Evolutionary conservation across 2,113 vertebrate species (phyloP).

Genomic region (Tautogolabrus adspersus): DNA sequence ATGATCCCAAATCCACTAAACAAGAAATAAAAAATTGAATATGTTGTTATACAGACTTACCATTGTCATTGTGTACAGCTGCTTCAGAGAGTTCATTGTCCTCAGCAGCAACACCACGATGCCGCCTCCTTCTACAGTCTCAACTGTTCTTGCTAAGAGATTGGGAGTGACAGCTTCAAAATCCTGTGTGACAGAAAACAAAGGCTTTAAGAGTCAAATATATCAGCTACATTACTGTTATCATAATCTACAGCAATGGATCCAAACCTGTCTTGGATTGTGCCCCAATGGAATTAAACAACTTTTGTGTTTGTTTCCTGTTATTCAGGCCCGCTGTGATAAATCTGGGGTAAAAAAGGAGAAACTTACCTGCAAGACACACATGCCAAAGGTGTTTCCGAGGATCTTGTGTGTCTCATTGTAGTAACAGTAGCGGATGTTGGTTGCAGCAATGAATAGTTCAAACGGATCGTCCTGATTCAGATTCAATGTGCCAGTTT

Average conservation of each 20-base stretch:
- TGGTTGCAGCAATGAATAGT: constrained; percentile 95
- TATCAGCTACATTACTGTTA: background rate
- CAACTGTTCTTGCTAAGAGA: constrained; percentile 93
- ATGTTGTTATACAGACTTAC: constrained; percentile 68
- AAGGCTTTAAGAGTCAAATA: background rate
- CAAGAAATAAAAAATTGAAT: background rate
- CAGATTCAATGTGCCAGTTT: constrained; percentile 91
- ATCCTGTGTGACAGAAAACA: constrained; percentile 83
- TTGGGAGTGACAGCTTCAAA: constrained; percentile 98
- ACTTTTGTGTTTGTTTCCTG: background rate
- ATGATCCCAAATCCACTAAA: background rate
- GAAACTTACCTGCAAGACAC: constrained; percentile 90
- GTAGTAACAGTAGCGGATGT: constrained; percentile 99
- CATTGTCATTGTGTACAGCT: constrained; percentile 98
- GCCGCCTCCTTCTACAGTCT: constrained; percentile 97
- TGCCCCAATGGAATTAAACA: background rate
- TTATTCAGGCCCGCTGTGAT: no score
- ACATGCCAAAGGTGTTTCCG: constrained; percentile 98
- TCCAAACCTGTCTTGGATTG: background rate
- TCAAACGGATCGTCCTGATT: constrained; percentile 97
- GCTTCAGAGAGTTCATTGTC: constrained; percentile 95
- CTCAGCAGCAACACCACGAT: constrained; percentile 93
- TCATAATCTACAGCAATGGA: background rate
- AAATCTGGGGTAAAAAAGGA: background rate
- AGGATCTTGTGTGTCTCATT: constrained; percentile 98